Evolutionary conservation across 2,797 vertebrate species (phyloP).

Genomic region (Todus mexicanus): DNA sequence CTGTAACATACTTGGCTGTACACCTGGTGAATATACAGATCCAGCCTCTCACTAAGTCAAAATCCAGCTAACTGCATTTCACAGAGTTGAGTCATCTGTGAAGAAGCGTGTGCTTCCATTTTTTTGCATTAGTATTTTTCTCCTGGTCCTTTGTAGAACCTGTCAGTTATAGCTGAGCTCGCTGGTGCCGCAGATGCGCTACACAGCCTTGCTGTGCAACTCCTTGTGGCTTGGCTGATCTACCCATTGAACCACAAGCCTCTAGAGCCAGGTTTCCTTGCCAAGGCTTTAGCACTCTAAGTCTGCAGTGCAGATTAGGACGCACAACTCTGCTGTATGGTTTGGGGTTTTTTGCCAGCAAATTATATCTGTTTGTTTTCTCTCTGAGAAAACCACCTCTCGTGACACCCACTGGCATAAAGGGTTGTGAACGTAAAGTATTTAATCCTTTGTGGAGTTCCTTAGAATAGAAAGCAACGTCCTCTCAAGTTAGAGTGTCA

Average conservation of each 20-base stretch:
- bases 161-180: background rate
- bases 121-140: background rate
- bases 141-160: background rate
- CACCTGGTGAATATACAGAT: background rate
- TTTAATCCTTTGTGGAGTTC: background rate
- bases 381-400: background rate
- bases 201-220: background rate
- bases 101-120: background rate
- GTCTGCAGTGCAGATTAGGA: background rate
- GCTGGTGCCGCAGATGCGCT: background rate
- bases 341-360: background rate
- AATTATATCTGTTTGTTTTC: background rate
- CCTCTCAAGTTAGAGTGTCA: background rate
- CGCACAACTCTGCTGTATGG: background rate
- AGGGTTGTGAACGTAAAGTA: background rate
- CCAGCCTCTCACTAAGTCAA: background rate
- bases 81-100: background rate
- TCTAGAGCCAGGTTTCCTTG: background rate
- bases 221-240: background rate
- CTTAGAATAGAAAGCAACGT: background rate
- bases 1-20: background rate
- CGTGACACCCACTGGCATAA: background rate
- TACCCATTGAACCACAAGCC: rapidly evolving
- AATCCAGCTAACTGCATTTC: background rate
- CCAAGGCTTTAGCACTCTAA: background rate